phyloP scores from a whole-genome alignment of 2,797 vertebrate genomes.

The Notamacropus eugenii region DNA sequence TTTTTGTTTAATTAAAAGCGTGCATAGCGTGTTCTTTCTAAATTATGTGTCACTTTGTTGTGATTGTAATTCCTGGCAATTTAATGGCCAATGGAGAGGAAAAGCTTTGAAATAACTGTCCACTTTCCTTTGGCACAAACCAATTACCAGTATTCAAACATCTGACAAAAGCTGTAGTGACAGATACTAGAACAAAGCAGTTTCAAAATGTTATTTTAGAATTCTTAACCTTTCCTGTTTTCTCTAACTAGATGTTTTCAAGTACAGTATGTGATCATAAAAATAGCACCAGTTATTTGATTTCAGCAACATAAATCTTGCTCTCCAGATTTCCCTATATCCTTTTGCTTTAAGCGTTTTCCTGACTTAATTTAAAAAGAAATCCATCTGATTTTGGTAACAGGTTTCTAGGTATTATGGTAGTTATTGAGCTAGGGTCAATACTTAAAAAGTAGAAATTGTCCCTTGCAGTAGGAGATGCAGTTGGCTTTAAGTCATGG shows the following conservation, averaged over 20 bases:
- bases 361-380: slow-evolving; percentile 50
- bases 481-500: neutral
- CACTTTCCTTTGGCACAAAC: slow-evolving; percentile 72
- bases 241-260: slow-evolving; percentile 62
- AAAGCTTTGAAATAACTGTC: slow-evolving; percentile 77
- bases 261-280: slow-evolving; percentile 15
- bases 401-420: neutral
- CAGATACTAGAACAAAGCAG: slow-evolving; percentile 67
- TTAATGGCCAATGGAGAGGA: slow-evolving; percentile 71
- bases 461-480: slow-evolving; percentile 34
- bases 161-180: slow-evolving; percentile 66
- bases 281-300: slow-evolving; percentile 51
- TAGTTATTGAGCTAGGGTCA: slow-evolving; percentile 47
- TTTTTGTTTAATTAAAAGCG: slow-evolving; percentile 71
- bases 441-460: slow-evolving; percentile 39
- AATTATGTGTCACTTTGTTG: slow-evolving; percentile 71
- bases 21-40: slow-evolving; percentile 56
- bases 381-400: slow-evolving; percentile 40
- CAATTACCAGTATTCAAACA: slow-evolving; percentile 70
- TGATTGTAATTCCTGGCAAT: slow-evolving; percentile 70
- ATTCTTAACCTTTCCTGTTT: slow-evolving; percentile 68
- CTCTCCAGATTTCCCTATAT: slow-evolving; percentile 25
- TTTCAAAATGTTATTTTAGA: slow-evolving; percentile 64
- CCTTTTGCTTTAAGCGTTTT: slow-evolving; percentile 38
- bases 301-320: slow-evolving; percentile 56